Conservation (phyloP, 1,140 invertebrate species). For the Panagrolaimus sp. region DNA sequence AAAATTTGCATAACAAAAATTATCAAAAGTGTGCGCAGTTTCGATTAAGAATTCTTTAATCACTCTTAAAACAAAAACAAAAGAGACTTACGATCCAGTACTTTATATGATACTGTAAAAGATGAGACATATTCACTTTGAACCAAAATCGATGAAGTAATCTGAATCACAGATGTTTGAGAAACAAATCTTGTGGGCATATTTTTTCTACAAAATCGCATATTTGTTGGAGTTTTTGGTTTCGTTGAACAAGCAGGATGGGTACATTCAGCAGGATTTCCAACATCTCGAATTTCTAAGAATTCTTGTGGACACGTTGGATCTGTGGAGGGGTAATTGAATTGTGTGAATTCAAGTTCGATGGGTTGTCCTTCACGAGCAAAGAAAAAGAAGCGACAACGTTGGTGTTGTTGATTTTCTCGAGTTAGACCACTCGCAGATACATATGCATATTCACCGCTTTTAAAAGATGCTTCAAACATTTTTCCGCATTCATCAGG, state of each 20-base stretch:
- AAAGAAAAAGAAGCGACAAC: conserved; percentile 46
- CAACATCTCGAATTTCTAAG: conserved; percentile 53
- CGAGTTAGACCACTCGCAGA: conserved; percentile 41
- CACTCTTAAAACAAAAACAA: too few species aligned
- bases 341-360: conserved; percentile 45
- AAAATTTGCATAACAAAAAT: too few species aligned
- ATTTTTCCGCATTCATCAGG: conserved; percentile 35
- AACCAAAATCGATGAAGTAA: conserved; percentile 45
- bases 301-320: conserved; percentile 48
- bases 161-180: conserved; percentile 31
- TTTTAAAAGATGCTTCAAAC: conserved; percentile 14
- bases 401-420: conserved; percentile 44
- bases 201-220: conserved; percentile 33
- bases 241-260: conserved; percentile 46
- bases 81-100: conserved; percentile 36
- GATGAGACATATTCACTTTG: conserved; percentile 36
- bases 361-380: conserved; percentile 30
- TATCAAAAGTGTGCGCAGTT: too few species aligned
- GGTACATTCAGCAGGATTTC: conserved; percentile 40
- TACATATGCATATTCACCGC: conserved; percentile 26
- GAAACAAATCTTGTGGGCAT: conserved; percentile 28
- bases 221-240: conserved; percentile 15
- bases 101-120: conserved; percentile 33
- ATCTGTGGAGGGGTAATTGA: conserved; percentile 43
- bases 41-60: too few species aligned